Base-by-base conservation (phyloP, 1,140 invertebrate genomes). In the Parasteatoda tepidariorum region DNA sequence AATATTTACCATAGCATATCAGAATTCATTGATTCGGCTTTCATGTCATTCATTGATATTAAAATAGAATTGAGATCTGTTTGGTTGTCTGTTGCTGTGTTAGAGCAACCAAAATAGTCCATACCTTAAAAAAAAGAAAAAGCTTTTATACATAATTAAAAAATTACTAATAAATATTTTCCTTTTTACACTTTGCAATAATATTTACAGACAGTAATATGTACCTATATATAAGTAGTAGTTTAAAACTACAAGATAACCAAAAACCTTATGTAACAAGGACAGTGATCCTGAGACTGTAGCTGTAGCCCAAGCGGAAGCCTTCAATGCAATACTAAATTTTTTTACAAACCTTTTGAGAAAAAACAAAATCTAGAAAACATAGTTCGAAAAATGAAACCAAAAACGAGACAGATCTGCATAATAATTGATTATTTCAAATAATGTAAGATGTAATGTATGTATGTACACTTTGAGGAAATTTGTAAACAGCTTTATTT, bases 61-160 rank as follows among this genome's bases (percentile, higher is more conserved):
- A 78, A 78, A 78, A 78, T 57, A 11, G 74, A 64, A 28, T n/a
- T 78, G 9, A 78, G 6, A 54, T 78, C 74, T 66, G 74, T 30
- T 28, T 24, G 13, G 15, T 24, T 48, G 22, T 48, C 34, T 7
- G 59, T 34, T 24, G 41, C 24, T 26, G 74, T 38, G 33, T 24
- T 22, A 66, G 11, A 31, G 30, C 26, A 66, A 33, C 66, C 74
- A 78, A 66, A 78, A 26, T 30, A 48, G 33, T 78, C 74, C 74
- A 78, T 78, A 6, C 61, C 74, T 78, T n/a, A n/a, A n/a, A n/a
- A 54, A n/a, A 78, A 66, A 11, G 48, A 7, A 22, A 6, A 59
- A 15, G 7, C n/a, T 13, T 4, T 18, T 41, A 41, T 41, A 48
- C 1, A 48, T 48, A 13, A 48, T 41, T 41, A 48, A 9, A 48